Base-by-base conservation (phyloP, 2,113 vertebrate genomes). In the Drymodes brunneopygia region DNA sequence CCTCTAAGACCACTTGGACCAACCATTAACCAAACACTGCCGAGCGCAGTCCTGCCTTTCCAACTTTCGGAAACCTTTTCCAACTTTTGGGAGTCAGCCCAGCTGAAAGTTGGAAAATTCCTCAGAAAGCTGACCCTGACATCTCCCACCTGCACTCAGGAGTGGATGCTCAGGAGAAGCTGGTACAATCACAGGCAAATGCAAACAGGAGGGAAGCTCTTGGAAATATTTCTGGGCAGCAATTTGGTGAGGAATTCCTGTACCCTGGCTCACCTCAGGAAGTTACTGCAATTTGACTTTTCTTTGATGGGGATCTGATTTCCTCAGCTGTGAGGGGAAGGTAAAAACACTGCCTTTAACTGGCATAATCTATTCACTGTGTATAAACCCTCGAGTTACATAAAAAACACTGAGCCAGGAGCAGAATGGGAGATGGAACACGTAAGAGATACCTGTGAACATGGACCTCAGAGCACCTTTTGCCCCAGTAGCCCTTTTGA, bases 51-150 rank as follows among this genome's bases (percentile, higher is more conserved):
- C n/a, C n/a, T n/a, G n/a, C n/a, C n/a, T n/a, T n/a, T n/a, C n/a
- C n/a, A n/a, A n/a, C n/a, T n/a, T n/a, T n/a, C n/a, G n/a, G n/a
- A n/a, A n/a, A n/a, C n/a, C n/a, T n/a, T n/a, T n/a, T n/a, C n/a
- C n/a, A n/a, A n/a, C n/a, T n/a, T n/a, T n/a, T n/a, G n/a, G n/a
- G n/a, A n/a, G n/a, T n/a, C n/a, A n/a, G n/a, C n/a, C n/a, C n/a
- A n/a, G n/a, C n/a, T n/a, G 17, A 21, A 60, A 53, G n/a, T 21
- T n/a, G 60, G 22, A 62, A 71, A 62, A 88, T 10, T 61, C 42
- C 61, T 57, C 8, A 1, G 35, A 36, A 27, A 40, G 20, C 28
- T 66, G 65, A 8, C 11, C 3, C 28, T 4, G 3, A 3, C 0
- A 0, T 28, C 14, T 48, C 22, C 31, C 24, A 35, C 21, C 51